Base-by-base conservation (phyloP, 2,113 vertebrate species). In the Perca flavescens region DNA sequence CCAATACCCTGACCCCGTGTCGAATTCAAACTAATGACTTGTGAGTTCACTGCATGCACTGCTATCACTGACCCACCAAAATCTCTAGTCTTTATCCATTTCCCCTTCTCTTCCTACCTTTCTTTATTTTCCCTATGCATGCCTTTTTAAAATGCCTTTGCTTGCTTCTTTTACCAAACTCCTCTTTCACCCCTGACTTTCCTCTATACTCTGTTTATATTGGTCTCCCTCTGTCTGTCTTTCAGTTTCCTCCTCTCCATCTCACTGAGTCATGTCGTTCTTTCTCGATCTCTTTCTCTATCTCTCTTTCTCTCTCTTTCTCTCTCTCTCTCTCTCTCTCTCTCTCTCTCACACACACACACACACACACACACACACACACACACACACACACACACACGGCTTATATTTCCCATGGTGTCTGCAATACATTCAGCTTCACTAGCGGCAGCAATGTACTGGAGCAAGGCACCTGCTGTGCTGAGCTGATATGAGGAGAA, bases 381-480 rank as follows among this genome's bases (percentile, higher is more conserved):
- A 21, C 25, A 40, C 70, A 54, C n/a, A 72, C 73, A 77, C 77
- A 64, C 64, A 72, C 66, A 78, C 49, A n/a, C 73, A 70, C 46
- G 78, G 84, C 84, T 89, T 86, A 86, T 90, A 92, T 92, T 92
- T 94, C 91, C 91, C 88, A 77, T 87, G 91, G 89, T 85, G 87
- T 90, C 84, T 89, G 79, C 85, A 76, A 86, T 85, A 74, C 88
- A 90, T 88, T 91, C 88, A 68, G 88, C 93, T 89, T 78, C 88
- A 89, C 83, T 80, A 77, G 87, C 61, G 28, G 83, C 88, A 78
- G 88, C 89, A 86, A 88, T 87, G 90, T 88, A 81, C 84, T 87
- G 87, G 87, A 92, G 92, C 91, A 86, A 82, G 74, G 86, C 88
- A 84, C 90, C 93, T 91, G 90, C 91, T 94, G 91, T 86, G 86